phyloP scores from a whole-genome alignment of 2,888 invertebrate genomes.

The Hartigia nigra region DNA sequence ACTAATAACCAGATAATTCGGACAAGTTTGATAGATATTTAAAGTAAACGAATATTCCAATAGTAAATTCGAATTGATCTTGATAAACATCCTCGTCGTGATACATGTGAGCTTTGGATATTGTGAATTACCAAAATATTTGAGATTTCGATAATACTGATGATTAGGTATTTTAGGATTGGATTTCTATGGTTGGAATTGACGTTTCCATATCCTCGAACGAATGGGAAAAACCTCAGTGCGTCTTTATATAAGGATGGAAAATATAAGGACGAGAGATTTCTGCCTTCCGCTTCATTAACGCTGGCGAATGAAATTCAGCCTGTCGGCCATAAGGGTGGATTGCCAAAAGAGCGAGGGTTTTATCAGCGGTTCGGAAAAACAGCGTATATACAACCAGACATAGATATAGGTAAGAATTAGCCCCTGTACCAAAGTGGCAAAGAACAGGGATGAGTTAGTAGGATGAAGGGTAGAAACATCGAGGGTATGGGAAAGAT shows the following conservation, averaged over 20 bases:
- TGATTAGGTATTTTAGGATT: too few relatives aligned
- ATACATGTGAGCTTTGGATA: too few relatives aligned
- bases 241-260: neutral
- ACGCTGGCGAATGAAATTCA: neutral
- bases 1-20: too few relatives aligned
- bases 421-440: neutral
- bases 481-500: neutral
- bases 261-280: conserved; percentile 3
- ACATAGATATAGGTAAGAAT: neutral
- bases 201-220: neutral
- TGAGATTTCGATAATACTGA: too few relatives aligned
- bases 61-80: too few relatives aligned
- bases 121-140: too few relatives aligned
- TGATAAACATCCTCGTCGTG: too few relatives aligned
- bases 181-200: neutral
- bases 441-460: neutral
- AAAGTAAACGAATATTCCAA: too few relatives aligned
- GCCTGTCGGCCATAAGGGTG: neutral
- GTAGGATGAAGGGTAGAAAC: neutral
- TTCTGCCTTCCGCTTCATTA: conserved; percentile 44
- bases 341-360: neutral
- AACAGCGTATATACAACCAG: neutral
- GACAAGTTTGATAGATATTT: too few relatives aligned
- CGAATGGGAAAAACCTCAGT: neutral
- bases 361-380: neutral